Conservation (phyloP, 2,797 vertebrate species). For the Dendrocincla tyrannina region DNA sequence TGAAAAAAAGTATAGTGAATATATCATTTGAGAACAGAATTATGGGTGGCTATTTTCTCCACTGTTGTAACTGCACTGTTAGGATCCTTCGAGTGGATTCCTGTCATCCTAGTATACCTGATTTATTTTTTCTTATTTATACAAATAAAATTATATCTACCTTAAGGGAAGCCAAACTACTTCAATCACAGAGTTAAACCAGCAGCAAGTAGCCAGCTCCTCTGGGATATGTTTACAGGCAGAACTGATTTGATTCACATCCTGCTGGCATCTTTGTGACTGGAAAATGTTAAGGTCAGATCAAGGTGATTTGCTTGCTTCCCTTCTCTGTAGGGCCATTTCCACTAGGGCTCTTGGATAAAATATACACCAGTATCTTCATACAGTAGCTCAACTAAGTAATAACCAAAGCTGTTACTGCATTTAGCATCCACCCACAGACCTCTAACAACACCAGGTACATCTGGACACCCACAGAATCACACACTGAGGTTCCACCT, state of each 20-base stretch:
- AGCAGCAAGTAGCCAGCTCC: not conserved
- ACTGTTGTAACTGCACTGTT: not conserved
- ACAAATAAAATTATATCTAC: not conserved
- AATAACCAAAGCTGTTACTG: not conserved
- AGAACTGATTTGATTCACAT: slow-evolving; percentile 7
- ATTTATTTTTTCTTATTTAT: not conserved
- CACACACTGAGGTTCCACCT: rapidly evolving
- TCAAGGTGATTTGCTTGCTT: not conserved
- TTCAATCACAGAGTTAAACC: not conserved
- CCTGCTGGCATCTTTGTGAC: not conserved
- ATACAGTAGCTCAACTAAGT: not conserved
- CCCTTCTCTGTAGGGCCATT: not conserved
- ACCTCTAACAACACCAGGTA: not conserved
- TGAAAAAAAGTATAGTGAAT: not conserved
- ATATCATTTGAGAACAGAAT: not conserved
- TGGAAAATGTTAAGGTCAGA: slow-evolving; percentile 22
- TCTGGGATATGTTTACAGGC: not conserved
- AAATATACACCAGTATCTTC: not conserved
- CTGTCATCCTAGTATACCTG: not conserved
- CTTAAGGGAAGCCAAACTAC: not conserved
- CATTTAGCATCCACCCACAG: not conserved
- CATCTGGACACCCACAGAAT: not conserved
- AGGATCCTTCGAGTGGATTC: not conserved
- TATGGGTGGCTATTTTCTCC: not conserved
- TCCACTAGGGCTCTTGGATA: not conserved